phyloP scores from a whole-genome alignment of 2,888 invertebrate genomes.

The Erynnis tages region DNA sequence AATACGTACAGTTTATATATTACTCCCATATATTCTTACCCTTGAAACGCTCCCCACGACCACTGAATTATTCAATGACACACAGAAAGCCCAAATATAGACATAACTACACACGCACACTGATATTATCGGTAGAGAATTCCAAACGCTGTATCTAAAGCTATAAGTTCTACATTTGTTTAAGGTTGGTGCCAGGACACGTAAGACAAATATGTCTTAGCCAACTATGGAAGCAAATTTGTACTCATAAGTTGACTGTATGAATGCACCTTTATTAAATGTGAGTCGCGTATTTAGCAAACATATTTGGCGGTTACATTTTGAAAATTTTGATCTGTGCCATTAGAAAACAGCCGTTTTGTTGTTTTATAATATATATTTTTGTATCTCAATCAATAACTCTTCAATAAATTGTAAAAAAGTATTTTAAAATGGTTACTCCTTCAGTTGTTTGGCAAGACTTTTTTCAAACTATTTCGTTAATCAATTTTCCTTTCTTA shows the following conservation, averaged over 20 bases:
- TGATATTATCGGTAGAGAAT: slow-evolving; percentile 45
- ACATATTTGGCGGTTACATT: no score
- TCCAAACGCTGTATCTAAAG: slow-evolving; percentile 53
- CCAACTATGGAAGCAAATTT: slow-evolving; percentile 69
- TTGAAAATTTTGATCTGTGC: no score
- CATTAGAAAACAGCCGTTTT: no score
- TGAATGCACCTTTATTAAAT: slow-evolving; percentile 74
- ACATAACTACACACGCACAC: slow-evolving; percentile 63
- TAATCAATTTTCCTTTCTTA: background rate
- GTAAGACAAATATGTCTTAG: slow-evolving; percentile 76
- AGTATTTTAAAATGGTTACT: no score
- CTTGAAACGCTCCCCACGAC: slow-evolving; percentile 77
- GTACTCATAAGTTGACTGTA: slow-evolving; percentile 69
- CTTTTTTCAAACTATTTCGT: no score
- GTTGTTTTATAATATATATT: no score
- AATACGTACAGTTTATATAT: slow-evolving; percentile 45
- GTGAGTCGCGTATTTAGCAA: slow-evolving; percentile 42
- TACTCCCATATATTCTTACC: slow-evolving; percentile 72
- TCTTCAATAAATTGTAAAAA: no score
- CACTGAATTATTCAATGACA: slow-evolving; percentile 80
- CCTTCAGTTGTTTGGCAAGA: no score
- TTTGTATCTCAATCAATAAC: no score
- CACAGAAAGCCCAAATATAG: slow-evolving; percentile 77
- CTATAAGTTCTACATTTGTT: slow-evolving; percentile 65
- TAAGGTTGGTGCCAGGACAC: slow-evolving; percentile 58